These are phyloP conservation scores for Hipposideros larvatus DNA, from an alignment of 2,797 vertebrate genomes.

Conservation along the genomic window DNA sequence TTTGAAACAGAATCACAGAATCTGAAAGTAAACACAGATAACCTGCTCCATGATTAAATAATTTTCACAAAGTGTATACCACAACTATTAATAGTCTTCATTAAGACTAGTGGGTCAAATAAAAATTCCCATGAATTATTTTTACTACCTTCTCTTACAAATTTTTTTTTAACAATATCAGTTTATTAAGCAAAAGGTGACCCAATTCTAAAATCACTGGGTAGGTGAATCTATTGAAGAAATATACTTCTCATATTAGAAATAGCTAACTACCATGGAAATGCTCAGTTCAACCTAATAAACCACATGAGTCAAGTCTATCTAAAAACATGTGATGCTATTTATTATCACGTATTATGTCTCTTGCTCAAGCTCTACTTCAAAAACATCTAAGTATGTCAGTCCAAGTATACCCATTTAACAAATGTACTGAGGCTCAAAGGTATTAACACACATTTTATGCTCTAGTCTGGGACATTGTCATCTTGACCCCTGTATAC, in stretches of 20 bases:
- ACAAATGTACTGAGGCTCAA: slow-evolving; percentile 76
- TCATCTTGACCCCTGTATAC: slow-evolving; percentile 88
- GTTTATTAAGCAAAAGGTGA: neutral
- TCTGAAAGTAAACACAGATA: neutral
- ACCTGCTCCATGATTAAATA: slow-evolving; percentile 23
- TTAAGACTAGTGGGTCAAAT: neutral
- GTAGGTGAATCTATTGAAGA: neutral
- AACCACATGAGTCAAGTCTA: neutral
- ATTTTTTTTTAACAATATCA: slow-evolving; percentile 20
- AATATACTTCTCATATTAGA: neutral
- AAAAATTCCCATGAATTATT: slow-evolving; percentile 6
- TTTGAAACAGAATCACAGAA: slow-evolving; percentile 55
- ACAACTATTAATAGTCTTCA: neutral
- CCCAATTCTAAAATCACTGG: neutral
- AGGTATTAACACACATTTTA: slow-evolving; percentile 85
- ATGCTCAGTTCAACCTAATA: neutral
- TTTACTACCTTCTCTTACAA: neutral
- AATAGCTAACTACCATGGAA: slow-evolving; percentile 14
- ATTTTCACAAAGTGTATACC: slow-evolving; percentile 18
- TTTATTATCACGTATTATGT: slow-evolving; percentile 53
- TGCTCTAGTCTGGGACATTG: slow-evolving; percentile 86
- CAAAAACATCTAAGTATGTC: slow-evolving; percentile 58
- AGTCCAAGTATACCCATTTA: slow-evolving; percentile 70
- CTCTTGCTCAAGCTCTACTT: slow-evolving; percentile 57
- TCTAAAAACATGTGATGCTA: slow-evolving; percentile 21